These are phyloP conservation scores for Labeo catla DNA, from an alignment of 2,113 vertebrate species.

Conservation along the genomic window DNA sequence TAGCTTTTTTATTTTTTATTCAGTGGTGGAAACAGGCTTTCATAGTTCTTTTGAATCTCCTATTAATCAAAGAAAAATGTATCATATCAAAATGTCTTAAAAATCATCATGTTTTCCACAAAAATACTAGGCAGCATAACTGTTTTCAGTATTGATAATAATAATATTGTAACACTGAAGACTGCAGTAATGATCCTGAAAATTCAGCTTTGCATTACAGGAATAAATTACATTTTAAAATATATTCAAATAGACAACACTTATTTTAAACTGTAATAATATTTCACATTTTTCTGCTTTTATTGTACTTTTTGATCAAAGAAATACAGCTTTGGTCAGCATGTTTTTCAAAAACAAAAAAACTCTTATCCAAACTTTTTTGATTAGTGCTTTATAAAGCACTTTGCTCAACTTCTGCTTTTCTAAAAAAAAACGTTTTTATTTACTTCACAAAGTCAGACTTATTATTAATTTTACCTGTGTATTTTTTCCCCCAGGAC, in stretches of 20 bases:
- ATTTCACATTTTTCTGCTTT: neutral
- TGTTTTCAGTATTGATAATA: neutral
- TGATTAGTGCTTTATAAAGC: neutral
- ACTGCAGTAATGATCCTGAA: neutral
- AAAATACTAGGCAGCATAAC: neutral
- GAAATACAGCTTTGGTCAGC: neutral
- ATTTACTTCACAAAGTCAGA: neutral
- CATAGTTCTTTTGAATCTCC: too few species aligned
- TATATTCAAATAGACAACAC: neutral
- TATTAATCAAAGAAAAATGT: too few species aligned
- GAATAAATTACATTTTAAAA: neutral
- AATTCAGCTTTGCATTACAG: neutral
- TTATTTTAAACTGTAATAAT: neutral
- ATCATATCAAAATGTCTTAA: too few species aligned
- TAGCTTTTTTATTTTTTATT: too few species aligned
- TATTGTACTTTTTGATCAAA: neutral
- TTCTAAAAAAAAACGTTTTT: neutral
- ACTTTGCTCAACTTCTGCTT: neutral
- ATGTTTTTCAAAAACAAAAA: neutral
- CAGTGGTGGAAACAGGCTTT: too few species aligned
- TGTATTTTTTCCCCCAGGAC: constrained; percentile 68
- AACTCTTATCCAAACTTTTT: neutral
- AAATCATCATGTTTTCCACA: neutral
- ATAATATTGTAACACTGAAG: neutral
- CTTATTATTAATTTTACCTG: neutral